phyloP scores from a whole-genome alignment of 2,113 vertebrate genomes.

The Pelodiscus sinensis region DNA sequence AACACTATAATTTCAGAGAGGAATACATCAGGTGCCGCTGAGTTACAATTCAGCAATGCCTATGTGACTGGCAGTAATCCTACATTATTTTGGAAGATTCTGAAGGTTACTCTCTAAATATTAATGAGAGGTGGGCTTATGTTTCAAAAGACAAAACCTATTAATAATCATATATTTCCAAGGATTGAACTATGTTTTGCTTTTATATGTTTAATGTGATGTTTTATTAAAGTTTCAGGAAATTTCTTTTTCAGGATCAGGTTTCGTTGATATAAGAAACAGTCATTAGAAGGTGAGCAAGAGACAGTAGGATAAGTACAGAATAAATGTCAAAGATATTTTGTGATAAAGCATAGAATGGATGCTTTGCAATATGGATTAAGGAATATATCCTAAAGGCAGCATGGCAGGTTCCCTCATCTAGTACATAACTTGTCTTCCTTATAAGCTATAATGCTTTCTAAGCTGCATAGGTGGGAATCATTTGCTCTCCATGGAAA shows the following conservation, averaged over 20 bases:
- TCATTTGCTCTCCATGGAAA: rapidly evolving
- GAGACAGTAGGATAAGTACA: not conserved
- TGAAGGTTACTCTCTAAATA: slow-evolving; percentile 49
- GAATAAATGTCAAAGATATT: not conserved
- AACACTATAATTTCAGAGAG: slow-evolving; percentile 14
- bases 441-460: not conserved
- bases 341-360: not conserved
- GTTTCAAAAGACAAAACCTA: slow-evolving; percentile 33
- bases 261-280: slow-evolving; percentile 14
- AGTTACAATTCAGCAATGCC: not conserved
- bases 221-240: not conserved
- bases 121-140: slow-evolving; percentile 2
- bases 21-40: slow-evolving; percentile 47
- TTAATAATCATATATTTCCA: slow-evolving; percentile 19
- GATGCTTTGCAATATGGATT: not conserved
- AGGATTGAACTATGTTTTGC: slow-evolving; percentile 42
- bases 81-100: slow-evolving; percentile 45
- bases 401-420: not conserved
- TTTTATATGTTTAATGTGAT: not conserved
- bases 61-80: slow-evolving; percentile 17
- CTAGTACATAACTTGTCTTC: not conserved
- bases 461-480: not conserved
- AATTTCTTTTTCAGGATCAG: slow-evolving; percentile 3
- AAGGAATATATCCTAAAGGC: not conserved
- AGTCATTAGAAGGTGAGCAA: slow-evolving; percentile 28